phyloP scores from a whole-genome alignment of 2,113 vertebrate genomes.

The Odocoileus hemionus region DNA sequence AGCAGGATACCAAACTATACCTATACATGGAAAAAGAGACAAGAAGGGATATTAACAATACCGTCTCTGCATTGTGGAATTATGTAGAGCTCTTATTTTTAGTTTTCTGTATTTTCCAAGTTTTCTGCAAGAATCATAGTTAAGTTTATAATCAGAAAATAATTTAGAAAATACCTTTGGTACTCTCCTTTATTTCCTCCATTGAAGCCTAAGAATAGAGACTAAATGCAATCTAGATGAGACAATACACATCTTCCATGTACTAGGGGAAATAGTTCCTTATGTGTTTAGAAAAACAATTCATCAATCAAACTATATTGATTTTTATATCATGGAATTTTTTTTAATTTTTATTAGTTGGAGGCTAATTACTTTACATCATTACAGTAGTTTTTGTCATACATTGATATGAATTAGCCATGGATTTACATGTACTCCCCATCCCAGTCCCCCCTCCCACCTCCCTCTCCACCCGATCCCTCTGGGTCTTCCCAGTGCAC shows the following conservation, averaged over 20 bases:
- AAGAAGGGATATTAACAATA: not conserved
- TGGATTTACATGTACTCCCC: no score
- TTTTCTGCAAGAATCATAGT: not conserved
- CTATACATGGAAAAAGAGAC: not conserved
- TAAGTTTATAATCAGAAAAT: constrained; percentile 27
- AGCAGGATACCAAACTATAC: constrained; percentile 14
- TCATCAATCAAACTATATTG: not conserved
- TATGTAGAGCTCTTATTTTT: not conserved
- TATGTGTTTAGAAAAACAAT: constrained; percentile 13
- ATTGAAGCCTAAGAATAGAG: not conserved
- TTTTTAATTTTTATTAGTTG: no score
- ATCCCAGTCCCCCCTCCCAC: no score
- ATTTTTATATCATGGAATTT: not conserved
- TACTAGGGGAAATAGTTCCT: not conserved
- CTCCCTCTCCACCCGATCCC: no score
- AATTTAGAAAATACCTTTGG: constrained; percentile 16
- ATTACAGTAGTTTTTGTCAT: no score
- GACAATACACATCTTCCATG: constrained; percentile 20
- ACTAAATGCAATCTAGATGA: not conserved
- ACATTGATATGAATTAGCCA: no score
- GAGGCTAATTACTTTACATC: no score
- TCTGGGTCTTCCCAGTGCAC: no score
- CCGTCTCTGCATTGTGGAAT: not conserved
- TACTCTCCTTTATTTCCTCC: not conserved
- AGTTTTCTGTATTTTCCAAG: not conserved